Percentiles rank a stretch among this genome's conserved stretches.
These are phyloP conservation scores for Cygnus olor DNA, from an alignment of 2,797 vertebrate genomes.

Conservation along the genomic window DNA sequence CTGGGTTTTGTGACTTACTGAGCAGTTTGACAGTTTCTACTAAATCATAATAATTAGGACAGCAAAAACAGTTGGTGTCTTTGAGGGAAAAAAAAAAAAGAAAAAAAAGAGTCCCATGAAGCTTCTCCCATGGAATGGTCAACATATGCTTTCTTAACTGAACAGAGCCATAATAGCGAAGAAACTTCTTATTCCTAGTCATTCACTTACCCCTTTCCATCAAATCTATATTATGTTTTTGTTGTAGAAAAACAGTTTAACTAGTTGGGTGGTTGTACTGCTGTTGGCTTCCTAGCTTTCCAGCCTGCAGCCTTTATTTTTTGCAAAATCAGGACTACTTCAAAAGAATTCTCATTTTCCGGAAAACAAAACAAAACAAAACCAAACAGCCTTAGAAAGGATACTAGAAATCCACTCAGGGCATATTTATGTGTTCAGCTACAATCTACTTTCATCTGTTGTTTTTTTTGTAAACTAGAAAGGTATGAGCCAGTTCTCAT, in stretches of 20 bases:
- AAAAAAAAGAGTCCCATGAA: not conserved
- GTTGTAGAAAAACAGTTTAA: not conserved
- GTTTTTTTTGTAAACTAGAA: conserved; percentile 14
- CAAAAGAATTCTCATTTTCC: not conserved
- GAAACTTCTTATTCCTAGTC: not conserved
- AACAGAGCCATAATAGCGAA: not conserved
- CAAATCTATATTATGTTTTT: not conserved
- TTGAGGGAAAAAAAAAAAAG: not conserved
- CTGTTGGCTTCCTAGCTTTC: not conserved
- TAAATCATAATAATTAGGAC: not conserved
- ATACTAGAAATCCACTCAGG: not conserved
- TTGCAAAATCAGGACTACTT: not conserved
- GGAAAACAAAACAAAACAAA: not conserved
- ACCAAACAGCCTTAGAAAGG: not conserved
- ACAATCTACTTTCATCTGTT: not conserved
- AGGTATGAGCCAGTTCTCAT: not conserved
- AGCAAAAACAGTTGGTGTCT: not conserved
- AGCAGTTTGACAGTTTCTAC: not conserved
- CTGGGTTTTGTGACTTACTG: conserved; percentile 9
- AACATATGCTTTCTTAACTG: not conserved
- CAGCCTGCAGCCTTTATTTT: not conserved
- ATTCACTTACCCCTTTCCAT: not conserved
- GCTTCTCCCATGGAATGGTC: accelerated
- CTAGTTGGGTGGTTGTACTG: not conserved
- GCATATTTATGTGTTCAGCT: not conserved